A percentile compares a stretch with the other conserved stretches of the same genome.
These are phyloP conservation scores for Thoracochromis brauschi DNA, from an alignment of 2,113 vertebrate species.

Conservation along the genomic window DNA sequence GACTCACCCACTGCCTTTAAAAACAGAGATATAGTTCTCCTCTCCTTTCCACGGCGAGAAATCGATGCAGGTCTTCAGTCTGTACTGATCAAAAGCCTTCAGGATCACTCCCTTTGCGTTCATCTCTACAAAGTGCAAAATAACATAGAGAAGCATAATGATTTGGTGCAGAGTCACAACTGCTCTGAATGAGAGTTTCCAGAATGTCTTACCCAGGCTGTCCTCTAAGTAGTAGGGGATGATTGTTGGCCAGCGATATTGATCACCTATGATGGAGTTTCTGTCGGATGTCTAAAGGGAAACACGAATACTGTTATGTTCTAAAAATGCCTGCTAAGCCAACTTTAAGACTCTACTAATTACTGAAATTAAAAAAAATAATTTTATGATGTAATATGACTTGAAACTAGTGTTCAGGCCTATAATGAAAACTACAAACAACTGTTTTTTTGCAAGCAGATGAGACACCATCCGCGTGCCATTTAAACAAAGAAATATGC, in stretches of 20 bases:
- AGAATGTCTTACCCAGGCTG: constrained; percentile 71
- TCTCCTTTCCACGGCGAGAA: constrained; percentile 87
- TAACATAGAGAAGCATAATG: background rate
- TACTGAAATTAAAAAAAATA: fast-evolving
- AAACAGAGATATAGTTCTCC: constrained; percentile 83
- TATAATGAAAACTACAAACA: background rate
- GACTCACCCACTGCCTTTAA: constrained; percentile 82
- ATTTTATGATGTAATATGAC: background rate
- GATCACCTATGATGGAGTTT: constrained; percentile 78
- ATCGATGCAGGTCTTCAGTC: constrained; percentile 88
- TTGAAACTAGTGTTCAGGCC: fast-evolving
- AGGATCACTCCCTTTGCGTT: constrained; percentile 88
- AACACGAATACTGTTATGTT: background rate
- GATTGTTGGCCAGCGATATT: constrained; percentile 79
- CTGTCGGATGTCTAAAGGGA: constrained; percentile 32
- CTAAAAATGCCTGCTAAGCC: fast-evolving
- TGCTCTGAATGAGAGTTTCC: background rate
- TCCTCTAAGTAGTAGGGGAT: constrained; percentile 83
- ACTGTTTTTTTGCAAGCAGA: background rate
- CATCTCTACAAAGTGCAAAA: constrained; percentile 66
- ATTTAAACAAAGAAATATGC: background rate
- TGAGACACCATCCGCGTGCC: background rate
- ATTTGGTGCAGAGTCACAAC: background rate
- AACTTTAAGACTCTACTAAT: background rate
- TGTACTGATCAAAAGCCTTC: constrained; percentile 84